A percentile compares a stretch with the other conserved stretches of the same genome.
phyloP scores from a whole-genome alignment of 2,888 invertebrate genomes.

The Rutpela maculata region DNA sequence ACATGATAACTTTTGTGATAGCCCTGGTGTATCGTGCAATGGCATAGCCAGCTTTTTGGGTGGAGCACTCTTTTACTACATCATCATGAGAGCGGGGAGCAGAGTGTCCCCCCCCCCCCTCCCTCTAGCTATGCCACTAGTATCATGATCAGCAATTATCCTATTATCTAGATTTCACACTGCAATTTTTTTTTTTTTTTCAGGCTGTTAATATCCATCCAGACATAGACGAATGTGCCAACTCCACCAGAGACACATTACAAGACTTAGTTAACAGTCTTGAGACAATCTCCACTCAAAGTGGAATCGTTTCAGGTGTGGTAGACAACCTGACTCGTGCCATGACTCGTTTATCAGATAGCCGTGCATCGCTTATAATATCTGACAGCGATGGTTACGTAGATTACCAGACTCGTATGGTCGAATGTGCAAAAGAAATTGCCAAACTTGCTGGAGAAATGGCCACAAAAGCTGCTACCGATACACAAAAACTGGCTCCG shows the following conservation, averaged over 20 bases:
- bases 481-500: constrained; percentile 83
- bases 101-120: no score
- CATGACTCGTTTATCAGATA: constrained; percentile 87
- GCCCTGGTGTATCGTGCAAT: no score
- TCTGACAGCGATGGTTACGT: constrained; percentile 87
- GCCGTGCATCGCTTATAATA: constrained; percentile 84
- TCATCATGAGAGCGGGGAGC: no score
- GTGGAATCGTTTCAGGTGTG: constrained; percentile 92
- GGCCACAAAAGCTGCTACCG: constrained; percentile 88
- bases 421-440: constrained; percentile 94
- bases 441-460: constrained; percentile 95
- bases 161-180: neutral
- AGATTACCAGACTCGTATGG: constrained; percentile 98
- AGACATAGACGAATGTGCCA: constrained; percentile 88
- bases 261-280: constrained; percentile 87
- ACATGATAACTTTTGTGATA: no score
- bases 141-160: no score
- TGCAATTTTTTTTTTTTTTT: constrained; percentile 47
- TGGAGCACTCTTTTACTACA: no score
- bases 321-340: constrained; percentile 94
- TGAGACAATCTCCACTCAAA: constrained; percentile 89
- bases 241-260: constrained; percentile 86
- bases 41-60: no score
- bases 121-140: no score
- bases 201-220: constrained; percentile 87